Evolutionary conservation across 2,888 invertebrate species (phyloP), one percentile per base, ranked within the genome.

Genomic region (Baronia brevicornis): DNA sequence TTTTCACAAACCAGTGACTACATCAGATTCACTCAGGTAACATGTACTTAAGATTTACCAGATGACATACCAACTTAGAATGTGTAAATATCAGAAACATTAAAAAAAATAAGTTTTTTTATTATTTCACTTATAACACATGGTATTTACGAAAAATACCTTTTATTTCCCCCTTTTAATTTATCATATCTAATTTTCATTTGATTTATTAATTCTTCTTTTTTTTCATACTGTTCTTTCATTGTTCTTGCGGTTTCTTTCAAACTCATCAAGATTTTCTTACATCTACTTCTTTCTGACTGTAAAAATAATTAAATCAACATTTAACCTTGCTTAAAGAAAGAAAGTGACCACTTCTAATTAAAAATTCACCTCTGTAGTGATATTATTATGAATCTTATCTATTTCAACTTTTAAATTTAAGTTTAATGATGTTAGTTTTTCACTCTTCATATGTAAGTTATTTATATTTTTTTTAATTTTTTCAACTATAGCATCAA

Each of bases 111-210:
- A n/a, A n/a, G n/a, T n/a, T n/a, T n/a, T n/a, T n/a, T n/a, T n/a
- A n/a, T n/a, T n/a, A n/a, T n/a, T n/a, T n/a, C n/a, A n/a, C n/a
- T n/a, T n/a, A n/a, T n/a, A n/a, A n/a, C n/a, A n/a, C n/a, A n/a
- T n/a, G n/a, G n/a, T n/a, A n/a, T n/a, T n/a, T n/a, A n/a, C n/a
- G n/a, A n/a, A n/a, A n/a, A n/a, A n/a, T n/a, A 84, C 84, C 84
- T 79, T 60, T 75, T 84, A 39, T 77, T 82, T 22, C 82, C 79
- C 26, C 70, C 63, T 44, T 68, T 73, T 25, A 77, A 50, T 54
- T 89, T 89, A 48, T 90, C 89, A 60, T 88, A 89, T 48, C 89
- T 89, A 11, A 82, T 75, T 44, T 86, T 71, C 39, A 91, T 63
- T 53, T 90, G 89, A 38, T 87, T 86, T 41, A 84, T 85, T 26